Conservation (phyloP, 2,797 vertebrate genomes). For the Helicolenus hilgendorfi region DNA sequence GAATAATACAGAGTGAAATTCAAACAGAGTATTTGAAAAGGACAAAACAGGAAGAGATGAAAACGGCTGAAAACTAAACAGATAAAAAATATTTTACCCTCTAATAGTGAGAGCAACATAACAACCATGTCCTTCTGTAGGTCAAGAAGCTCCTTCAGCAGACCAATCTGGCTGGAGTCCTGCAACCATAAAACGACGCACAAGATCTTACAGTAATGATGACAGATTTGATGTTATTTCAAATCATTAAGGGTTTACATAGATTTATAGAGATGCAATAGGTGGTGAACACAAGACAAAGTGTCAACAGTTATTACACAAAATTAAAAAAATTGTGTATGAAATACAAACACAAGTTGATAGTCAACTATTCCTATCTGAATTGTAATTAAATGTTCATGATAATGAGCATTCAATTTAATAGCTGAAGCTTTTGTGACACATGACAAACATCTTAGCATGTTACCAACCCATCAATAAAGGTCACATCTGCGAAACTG, state of each 20-base stretch:
- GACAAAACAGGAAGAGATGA: background rate
- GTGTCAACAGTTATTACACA: slow-evolving; percentile 48
- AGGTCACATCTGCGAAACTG: background rate
- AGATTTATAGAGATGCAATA: slow-evolving; percentile 46
- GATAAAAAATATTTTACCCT: slow-evolving; percentile 86
- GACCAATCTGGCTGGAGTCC: slow-evolving; percentile 97
- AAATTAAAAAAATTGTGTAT: background rate
- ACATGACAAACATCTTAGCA: background rate
- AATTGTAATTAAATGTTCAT: background rate
- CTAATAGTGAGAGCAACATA: slow-evolving; percentile 96
- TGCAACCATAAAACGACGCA: slow-evolving; percentile 76
- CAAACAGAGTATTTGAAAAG: background rate
- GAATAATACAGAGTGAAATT: slow-evolving; percentile 39
- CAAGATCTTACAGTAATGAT: slow-evolving; percentile 60
- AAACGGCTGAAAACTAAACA: background rate
- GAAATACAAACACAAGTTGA: background rate
- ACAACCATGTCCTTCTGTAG: slow-evolving; percentile 99
- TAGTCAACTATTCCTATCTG: background rate
- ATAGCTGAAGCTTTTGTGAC: slow-evolving; percentile 1
- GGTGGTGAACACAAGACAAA: slow-evolving; percentile 40
- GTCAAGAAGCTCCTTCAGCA: slow-evolving; percentile 97
- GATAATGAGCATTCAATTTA: background rate
- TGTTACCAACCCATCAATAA: background rate
- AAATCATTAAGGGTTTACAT: slow-evolving; percentile 7
- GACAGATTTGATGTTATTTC: background rate